Conservation (phyloP, 2,113 vertebrate species). For the Dendrocopos noguchii region DNA sequence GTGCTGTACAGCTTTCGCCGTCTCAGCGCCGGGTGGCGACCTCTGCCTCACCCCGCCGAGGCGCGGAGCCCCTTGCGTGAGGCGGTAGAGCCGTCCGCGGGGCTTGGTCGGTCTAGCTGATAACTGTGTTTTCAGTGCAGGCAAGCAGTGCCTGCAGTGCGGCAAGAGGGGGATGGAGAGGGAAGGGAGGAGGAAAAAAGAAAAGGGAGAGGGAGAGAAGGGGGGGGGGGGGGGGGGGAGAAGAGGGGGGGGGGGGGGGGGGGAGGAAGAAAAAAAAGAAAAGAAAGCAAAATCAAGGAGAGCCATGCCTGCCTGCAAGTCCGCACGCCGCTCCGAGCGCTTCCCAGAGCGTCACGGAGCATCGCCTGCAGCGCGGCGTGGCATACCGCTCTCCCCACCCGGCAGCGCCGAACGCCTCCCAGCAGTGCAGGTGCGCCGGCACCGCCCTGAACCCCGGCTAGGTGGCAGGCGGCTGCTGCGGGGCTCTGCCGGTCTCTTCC, state of each 20-base stretch:
- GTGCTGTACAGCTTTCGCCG: not conserved
- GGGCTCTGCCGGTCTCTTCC: not conserved
- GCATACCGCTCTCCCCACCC: not conserved
- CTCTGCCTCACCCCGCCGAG: too few species aligned
- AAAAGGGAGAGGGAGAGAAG: too few species aligned
- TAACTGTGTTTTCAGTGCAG: not conserved
- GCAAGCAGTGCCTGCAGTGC: not conserved
- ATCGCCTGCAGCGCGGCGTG: not conserved
- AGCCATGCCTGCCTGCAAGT: not conserved
- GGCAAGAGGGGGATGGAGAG: not conserved
- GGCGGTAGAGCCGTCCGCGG: not conserved
- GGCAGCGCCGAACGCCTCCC: not conserved
- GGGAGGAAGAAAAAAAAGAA: rapidly evolving
- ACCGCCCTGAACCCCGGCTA: too few species aligned
- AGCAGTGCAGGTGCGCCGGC: too few species aligned
- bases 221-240: rapidly evolving
- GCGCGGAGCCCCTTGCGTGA: not conserved
- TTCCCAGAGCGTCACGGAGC: not conserved
- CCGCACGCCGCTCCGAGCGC: not conserved
- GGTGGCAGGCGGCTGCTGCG: not conserved
- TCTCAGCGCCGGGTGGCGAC: too few species aligned
- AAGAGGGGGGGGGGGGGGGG: rapidly evolving
- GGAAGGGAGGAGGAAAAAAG: not conserved
- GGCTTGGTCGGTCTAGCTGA: not conserved
- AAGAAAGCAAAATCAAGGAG: rapidly evolving